Evolutionary conservation across 2,113 vertebrate species (phyloP), one percentile per base, ranked within the genome.

Genomic region (Takifugu bimaculatus): DNA sequence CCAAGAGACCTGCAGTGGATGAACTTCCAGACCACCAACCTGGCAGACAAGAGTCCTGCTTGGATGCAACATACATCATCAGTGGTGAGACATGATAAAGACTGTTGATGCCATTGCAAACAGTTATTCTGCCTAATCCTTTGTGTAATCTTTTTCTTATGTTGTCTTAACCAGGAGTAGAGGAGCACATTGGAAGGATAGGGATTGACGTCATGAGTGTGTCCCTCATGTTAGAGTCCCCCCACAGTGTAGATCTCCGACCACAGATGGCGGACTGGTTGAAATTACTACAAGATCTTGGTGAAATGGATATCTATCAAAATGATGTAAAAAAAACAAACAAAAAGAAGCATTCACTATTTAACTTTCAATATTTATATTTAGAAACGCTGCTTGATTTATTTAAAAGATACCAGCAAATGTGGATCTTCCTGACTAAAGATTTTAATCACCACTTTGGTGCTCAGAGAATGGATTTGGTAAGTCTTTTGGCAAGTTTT

Each of bases 381-480:
- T 78, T 63, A 93, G 92, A 67, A 15, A 65, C 80, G 12, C 54
- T 92, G 27, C 83, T 96, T 57, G 71, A 87, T 51, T 70, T 91
- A 43, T 92, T 93, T 87, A 77, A 91, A 74, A 79, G 65, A 61
- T 94, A 90, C 75, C 94, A 94, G 72, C 76, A 91, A 60, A 85
- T 81, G 60, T 95, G 92, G 93, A 79, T 88, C 49, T 93, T 93
- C 60, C 75, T 95, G 60, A 91, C 88, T 52, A 93, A 88, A 60
- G 77, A 90, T 54, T 89, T 93, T 1, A 39, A 84, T 62, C 89
- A 92, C 60, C 87, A 81, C 62, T 76, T 89, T 2, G 15, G 29
- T 39, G 65, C 84, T 55, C 82, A 87, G 61, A 79, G 56, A 60
- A 12, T 50, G 12, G 83, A 91, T 28, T 66, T 93, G 92, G 94